phyloP scores from a whole-genome alignment of 30 jellyfish, hydroid and myxozoan species.

The Haliclystus octoradiatus region DNA sequence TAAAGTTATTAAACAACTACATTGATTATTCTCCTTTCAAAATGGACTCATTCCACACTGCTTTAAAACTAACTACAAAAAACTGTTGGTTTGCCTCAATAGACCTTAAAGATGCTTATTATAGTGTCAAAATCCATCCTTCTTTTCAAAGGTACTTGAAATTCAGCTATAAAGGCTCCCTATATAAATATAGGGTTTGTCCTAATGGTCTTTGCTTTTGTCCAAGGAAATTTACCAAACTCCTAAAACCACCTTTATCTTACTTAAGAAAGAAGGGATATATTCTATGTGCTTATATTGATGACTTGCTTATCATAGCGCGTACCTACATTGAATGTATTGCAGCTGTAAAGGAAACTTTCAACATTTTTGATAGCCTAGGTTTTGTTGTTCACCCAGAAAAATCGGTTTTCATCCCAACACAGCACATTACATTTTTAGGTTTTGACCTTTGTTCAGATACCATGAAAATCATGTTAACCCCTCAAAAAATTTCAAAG shows the following conservation, averaged over 20 bases:
- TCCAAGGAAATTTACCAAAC: slow-evolving; percentile 39
- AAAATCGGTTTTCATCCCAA: slow-evolving; percentile 24
- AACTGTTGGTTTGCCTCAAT: slow-evolving; percentile 38
- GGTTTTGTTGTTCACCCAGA: slow-evolving; percentile 35
- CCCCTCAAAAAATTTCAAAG: background rate
- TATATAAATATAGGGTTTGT: background rate
- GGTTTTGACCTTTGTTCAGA: slow-evolving; percentile 14
- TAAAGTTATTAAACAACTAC: slow-evolving; percentile 6
- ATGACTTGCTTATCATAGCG: slow-evolving; percentile 11
- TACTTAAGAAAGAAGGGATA: slow-evolving; percentile 9
- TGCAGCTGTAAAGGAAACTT: background rate
- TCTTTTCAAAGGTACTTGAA: no score
- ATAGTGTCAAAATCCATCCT: slow-evolving; percentile 30
- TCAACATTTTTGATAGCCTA: slow-evolving; percentile 9
- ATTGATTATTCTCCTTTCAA: slow-evolving; percentile 16
- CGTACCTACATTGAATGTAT: slow-evolving; percentile 3
- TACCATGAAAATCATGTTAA: slow-evolving; percentile 13
- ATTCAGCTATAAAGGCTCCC: no score
- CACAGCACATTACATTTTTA: slow-evolving; percentile 9
- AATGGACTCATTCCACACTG: slow-evolving; percentile 27
- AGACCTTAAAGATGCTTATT: slow-evolving; percentile 45
- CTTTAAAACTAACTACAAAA: slow-evolving; percentile 17
- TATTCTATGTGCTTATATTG: slow-evolving; percentile 16
- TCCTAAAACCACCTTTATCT: slow-evolving; percentile 20
- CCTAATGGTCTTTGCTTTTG: slow-evolving; percentile 34